These are phyloP conservation scores for Eudasyphora cyanicolor DNA, from an alignment of 2,888 invertebrate genomes.

Conservation along the genomic window DNA sequence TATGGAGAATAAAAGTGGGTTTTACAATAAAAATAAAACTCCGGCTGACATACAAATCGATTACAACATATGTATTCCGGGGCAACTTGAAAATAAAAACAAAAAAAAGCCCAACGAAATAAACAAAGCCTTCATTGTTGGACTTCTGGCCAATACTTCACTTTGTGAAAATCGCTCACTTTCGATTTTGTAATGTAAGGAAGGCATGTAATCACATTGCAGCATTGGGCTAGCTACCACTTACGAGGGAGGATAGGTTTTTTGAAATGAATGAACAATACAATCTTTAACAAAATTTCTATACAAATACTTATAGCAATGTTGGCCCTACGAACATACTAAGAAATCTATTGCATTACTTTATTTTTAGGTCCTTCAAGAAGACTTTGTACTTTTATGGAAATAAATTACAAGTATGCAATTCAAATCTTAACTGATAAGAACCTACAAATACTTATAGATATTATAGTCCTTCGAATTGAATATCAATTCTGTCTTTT, in stretches of 20 bases:
- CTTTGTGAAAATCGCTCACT: slow-evolving; percentile 13
- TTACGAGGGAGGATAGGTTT: background rate
- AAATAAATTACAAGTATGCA: too few species aligned
- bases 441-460: too few species aligned
- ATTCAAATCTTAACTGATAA: too few species aligned
- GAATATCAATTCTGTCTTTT: too few species aligned
- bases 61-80: slow-evolving; percentile 32
- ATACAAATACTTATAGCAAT: too few species aligned
- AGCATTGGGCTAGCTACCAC: background rate
- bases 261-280: too few species aligned
- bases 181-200: background rate
- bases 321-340: too few species aligned
- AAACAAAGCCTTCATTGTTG: background rate
- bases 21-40: slow-evolving; percentile 29
- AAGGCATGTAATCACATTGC: background rate
- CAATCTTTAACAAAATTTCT: too few species aligned
- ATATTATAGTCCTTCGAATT: too few species aligned
- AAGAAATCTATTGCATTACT: too few species aligned
- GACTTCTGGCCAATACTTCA: background rate
- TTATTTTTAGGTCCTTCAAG: too few species aligned
- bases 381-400: too few species aligned
- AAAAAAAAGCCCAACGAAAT: background rate
- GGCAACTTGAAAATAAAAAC: background rate
- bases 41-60: slow-evolving; percentile 4
- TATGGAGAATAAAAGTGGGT: slow-evolving; percentile 38